Base-by-base conservation (phyloP, 2,797 vertebrate genomes). In the Thamnophis elegans region DNA sequence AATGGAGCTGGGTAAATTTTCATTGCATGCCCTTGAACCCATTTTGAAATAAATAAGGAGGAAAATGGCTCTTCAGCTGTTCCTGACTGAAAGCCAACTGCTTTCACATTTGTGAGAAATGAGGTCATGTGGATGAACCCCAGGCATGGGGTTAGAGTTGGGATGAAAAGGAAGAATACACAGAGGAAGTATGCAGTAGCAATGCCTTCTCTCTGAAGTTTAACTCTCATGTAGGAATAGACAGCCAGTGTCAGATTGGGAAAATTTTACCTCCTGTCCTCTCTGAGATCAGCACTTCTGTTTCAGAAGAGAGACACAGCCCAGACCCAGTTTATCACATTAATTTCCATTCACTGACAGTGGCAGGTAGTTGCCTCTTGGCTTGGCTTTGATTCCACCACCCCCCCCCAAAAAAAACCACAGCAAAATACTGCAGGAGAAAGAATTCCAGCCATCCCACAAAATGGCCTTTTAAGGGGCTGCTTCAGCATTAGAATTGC, bases 391-490 rank as follows among this genome's bases (percentile, higher is more conserved):
- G 92, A 94, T 92, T 95, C 89, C 94, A n/a, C 47, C 47, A 42
- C 42, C 47, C 47, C 47, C 94, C 87, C 4, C 5, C 86, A 18
- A 56, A 16, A 56, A 18, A 16, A 16, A 55, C 3, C 55, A 91
- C 91, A 5, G 60, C 73, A 13, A 89, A 93, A 92, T 94, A 6
- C 22, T 54, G 26, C 73, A 73, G 26, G 2, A 60, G 85, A 87
- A 88, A 90, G 36, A 90, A 92, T 90, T 14, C 59, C 58, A 91
- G 88, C 25, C 32, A 22, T 28, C 56, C 25, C 65, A n/a, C 16
- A 59, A 68, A 82, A 93, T 94, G 93, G 92, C 97, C 96, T 95
- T 96, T 95, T 95, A 96, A 94, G 96, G 96, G 93, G 89, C 36
- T 89, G 65, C 93, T 86, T 13, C 51, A 56, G 88, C 42, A 88